Evolutionary conservation across 2,797 vertebrate genomes (phyloP), one percentile per base, ranked within the genome.

Genomic region (Zalophus californianus): DNA sequence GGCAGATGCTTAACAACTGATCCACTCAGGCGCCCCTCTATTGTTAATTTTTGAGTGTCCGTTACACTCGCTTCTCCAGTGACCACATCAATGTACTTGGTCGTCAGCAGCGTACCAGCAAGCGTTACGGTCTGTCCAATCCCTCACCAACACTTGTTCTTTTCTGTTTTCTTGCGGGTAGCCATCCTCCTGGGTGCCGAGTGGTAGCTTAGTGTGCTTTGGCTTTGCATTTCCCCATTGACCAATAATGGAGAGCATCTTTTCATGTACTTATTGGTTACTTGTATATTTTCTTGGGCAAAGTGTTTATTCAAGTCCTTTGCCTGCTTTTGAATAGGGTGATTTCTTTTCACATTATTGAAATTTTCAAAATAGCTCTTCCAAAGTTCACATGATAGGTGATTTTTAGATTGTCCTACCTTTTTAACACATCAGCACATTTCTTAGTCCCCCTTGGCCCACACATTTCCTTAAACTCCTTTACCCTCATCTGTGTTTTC

Each of bases 281-380:
- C 75, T 86, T 64, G 15, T 91, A 0, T 89, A 66, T 80, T 50
- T 73, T 84, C 38, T 93, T 79, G 85, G 23, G 41, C 32, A 27
- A 96, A 94, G 64, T 86, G 2, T 56, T 38, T 92, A 10, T 83
- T 95, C 79, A 73, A 29, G 32, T 41, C 60, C 48, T 95, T 87
- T 70, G 14, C n/a, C 15, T 12, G 27, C 48, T 90, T 96, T 95
- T 87, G 9, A 79, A 50, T 62, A 27, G 44, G 27, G 90, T 94
- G 23, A 66, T 68, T 68, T 68, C 7, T 79, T 78, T 96, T 94
- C 35, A 18, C 89, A 23, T 89, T 91, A 38, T n/a, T 92, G 56
- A 94, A 3, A 64, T 80, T 96, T 95, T 94, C 21, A 77, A 95
- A 94, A 70, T 93, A 85, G n/a, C 52, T 29, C 48, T 66, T 21